Percentiles rank a stretch among this genome's conserved stretches.
These are phyloP conservation scores for Hydrolagus colliei DNA, from an alignment of 2,797 vertebrate species.

Conservation along the genomic window DNA sequence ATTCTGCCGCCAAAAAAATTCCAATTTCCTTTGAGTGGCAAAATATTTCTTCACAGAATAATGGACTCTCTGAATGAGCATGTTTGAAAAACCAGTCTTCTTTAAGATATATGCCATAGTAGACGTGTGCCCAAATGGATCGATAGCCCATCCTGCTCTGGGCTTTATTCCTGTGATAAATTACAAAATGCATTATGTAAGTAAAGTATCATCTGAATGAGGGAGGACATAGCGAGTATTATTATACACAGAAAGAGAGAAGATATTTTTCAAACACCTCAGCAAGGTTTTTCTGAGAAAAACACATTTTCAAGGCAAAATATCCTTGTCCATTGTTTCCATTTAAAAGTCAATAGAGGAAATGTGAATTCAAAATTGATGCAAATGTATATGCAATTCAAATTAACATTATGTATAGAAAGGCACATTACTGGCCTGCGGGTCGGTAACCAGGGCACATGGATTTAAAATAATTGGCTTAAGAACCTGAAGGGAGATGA, in stretches of 20 bases:
- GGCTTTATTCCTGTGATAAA: constrained; percentile 70
- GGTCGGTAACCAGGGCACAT: no score
- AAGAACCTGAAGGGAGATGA: no score
- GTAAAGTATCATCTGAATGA: background rate
- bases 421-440: background rate
- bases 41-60: constrained; percentile 85
- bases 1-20: constrained; percentile 88
- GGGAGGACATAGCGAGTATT: background rate
- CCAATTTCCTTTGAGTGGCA: constrained; percentile 62
- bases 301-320: background rate
- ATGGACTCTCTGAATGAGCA: constrained; percentile 84
- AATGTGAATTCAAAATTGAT: background rate
- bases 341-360: background rate
- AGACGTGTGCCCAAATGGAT: constrained; percentile 84
- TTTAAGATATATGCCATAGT: constrained; percentile 84
- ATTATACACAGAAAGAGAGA: no score
- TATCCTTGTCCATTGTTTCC: background rate
- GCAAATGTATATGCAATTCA: background rate
- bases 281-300: background rate
- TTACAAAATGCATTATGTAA: background rate
- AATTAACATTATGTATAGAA: no score
- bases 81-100: constrained; percentile 69
- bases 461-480: no score
- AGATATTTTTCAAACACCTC: background rate
- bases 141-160: constrained; percentile 72